These are phyloP conservation scores for Platanista minor DNA, from an alignment of 2,113 vertebrate genomes.

Conservation along the genomic window DNA sequence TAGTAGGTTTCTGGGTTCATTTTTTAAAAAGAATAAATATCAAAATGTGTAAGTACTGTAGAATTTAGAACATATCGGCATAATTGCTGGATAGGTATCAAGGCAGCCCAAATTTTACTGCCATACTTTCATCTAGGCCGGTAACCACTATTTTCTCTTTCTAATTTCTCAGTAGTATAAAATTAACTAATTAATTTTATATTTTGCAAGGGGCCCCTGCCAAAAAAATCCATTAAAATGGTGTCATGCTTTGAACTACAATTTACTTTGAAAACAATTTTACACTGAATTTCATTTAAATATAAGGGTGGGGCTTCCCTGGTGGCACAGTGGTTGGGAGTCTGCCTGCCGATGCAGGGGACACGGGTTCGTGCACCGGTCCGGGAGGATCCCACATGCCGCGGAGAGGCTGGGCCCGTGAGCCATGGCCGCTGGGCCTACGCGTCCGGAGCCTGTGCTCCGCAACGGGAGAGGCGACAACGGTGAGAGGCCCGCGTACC, in stretches of 20 bases:
- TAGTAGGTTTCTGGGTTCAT: slow-evolving; percentile 31
- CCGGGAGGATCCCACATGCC: too few species aligned
- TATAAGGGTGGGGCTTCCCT: too few species aligned
- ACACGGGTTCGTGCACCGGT: too few species aligned
- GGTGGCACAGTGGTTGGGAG: too few species aligned
- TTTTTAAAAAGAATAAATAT: slow-evolving; percentile 49
- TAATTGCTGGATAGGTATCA: slow-evolving; percentile 28
- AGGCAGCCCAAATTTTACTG: slow-evolving; percentile 35
- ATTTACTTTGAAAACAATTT: slow-evolving; percentile 40
- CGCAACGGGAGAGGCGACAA: too few species aligned
- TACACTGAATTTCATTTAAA: background rate
- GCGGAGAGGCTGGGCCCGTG: too few species aligned
- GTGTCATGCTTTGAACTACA: background rate
- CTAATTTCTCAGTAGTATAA: slow-evolving; percentile 1
- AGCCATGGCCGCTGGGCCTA: too few species aligned
- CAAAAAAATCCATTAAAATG: slow-evolving; percentile 38
- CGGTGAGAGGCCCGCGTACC: too few species aligned
- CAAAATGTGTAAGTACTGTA: background rate
- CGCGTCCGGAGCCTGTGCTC: too few species aligned
- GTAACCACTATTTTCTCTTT: background rate
- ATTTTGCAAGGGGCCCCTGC: background rate
- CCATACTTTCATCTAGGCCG: background rate
- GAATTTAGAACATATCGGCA: background rate
- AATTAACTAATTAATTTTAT: background rate
- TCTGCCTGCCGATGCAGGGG: too few species aligned